phyloP scores from a whole-genome alignment of 1,140 invertebrate genomes.

The Leptinotarsa undecemlineata region DNA sequence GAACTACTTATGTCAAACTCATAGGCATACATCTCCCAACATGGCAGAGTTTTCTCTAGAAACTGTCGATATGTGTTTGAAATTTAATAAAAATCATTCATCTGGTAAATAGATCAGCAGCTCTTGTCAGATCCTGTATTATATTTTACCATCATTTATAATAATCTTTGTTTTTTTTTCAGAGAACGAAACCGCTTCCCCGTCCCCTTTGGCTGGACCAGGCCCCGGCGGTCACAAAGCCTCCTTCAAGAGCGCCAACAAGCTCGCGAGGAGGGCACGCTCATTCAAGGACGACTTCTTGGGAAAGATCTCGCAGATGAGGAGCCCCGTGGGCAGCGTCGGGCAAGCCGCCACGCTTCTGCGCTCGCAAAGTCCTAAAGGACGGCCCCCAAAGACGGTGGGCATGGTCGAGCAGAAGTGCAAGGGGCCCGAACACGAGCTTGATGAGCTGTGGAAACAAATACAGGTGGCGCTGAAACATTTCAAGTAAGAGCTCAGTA shows the following conservation, averaged over 20 bases:
- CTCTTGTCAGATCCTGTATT: too few species aligned
- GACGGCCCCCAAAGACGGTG: constrained; percentile 32
- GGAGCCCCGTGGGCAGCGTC: constrained; percentile 64
- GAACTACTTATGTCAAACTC: too few species aligned
- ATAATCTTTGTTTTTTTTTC: too few species aligned
- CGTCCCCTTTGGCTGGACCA: constrained; percentile 50
- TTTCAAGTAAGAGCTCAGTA: constrained; percentile 65
- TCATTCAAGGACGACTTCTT: constrained; percentile 91
- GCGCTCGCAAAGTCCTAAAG: constrained; percentile 50
- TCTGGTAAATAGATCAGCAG: too few species aligned
- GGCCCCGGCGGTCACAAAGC: constrained; percentile 63
- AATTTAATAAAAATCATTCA: too few species aligned
- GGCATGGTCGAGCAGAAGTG: constrained; percentile 19
- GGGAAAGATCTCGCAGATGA: constrained; percentile 85
- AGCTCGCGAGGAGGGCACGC: constrained; percentile 79
- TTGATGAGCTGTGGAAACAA: constrained; percentile 50
- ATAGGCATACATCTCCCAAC: too few species aligned
- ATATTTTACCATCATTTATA: too few species aligned
- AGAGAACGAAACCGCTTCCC: constrained; percentile 45
- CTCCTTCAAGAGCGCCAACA: constrained; percentile 70
- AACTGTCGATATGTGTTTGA: too few species aligned
- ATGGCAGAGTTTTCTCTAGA: too few species aligned
- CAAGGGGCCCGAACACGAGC: constrained; percentile 47
- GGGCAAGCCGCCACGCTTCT: constrained; percentile 33
- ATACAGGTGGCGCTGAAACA: constrained; percentile 45